These are phyloP conservation scores for Mesocricetus auratus DNA, from an alignment of 2,113 vertebrate species.

Conservation along the genomic window DNA sequence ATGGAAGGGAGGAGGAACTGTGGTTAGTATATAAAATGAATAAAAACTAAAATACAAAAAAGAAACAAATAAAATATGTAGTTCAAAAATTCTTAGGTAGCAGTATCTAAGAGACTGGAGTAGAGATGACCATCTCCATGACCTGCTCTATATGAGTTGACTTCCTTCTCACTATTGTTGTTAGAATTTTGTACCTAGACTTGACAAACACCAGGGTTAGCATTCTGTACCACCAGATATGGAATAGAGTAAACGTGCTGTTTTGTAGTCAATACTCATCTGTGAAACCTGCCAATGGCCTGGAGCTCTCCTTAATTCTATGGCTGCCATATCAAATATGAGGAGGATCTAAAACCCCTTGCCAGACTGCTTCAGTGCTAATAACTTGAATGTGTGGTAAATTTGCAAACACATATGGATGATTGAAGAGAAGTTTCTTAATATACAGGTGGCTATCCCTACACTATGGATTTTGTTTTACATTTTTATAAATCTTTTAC, in stretches of 20 bases:
- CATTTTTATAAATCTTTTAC: constrained; percentile 5
- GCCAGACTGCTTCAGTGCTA: background rate
- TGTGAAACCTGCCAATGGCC: background rate
- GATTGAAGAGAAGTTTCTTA: background rate
- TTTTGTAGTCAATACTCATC: background rate
- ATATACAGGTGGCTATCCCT: background rate
- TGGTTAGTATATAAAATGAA: too few species aligned
- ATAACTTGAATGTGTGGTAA: background rate
- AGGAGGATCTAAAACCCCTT: background rate
- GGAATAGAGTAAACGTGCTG: background rate
- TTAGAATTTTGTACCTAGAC: background rate
- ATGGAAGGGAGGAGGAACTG: too few species aligned
- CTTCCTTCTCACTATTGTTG: background rate
- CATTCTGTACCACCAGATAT: fast-evolving
- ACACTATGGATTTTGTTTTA: background rate
- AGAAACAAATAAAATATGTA: background rate
- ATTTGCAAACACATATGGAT: background rate
- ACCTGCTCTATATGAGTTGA: background rate
- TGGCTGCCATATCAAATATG: background rate
- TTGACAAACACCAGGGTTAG: background rate
- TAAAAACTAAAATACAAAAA: too few species aligned
- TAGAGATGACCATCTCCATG: background rate
- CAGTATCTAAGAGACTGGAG: background rate
- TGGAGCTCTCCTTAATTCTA: background rate
- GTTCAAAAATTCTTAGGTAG: background rate